Conservation (phyloP, 2,797 vertebrate species). For the Micromesistius poutassou region DNA sequence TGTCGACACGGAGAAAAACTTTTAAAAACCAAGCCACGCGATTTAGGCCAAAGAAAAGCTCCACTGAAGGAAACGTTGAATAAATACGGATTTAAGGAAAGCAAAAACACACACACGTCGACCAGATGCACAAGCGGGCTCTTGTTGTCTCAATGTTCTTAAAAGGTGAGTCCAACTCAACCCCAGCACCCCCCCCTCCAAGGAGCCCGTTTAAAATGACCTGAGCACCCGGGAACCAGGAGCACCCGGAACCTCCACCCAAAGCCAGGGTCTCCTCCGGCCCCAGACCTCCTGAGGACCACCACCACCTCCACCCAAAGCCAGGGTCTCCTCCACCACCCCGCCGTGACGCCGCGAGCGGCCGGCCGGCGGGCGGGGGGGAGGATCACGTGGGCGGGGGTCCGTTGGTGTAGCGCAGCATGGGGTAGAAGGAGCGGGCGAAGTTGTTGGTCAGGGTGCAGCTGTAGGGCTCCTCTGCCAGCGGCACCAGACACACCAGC, state of each 20-base stretch:
- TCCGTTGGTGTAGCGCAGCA: slow-evolving; percentile 91
- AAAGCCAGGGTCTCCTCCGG: too few relatives aligned
- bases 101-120: neutral
- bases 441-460: slow-evolving; percentile 91
- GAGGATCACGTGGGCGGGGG: slow-evolving; percentile 84
- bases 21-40: neutral
- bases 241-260: too few relatives aligned
- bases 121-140: neutral
- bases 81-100: neutral
- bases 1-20: neutral
- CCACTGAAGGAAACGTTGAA: neutral
- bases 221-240: too few relatives aligned
- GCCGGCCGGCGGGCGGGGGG: too few relatives aligned
- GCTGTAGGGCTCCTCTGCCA: slow-evolving; percentile 83
- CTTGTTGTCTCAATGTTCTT: neutral
- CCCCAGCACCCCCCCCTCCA: neutral
- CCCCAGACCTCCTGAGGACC: too few relatives aligned
- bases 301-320: too few relatives aligned
- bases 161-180: too few relatives aligned
- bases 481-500: slow-evolving; percentile 81
- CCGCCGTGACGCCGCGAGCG: too few relatives aligned
- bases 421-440: slow-evolving; percentile 90
- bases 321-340: too few relatives aligned
- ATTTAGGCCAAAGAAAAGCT: neutral
- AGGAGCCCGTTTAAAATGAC: neutral